Evolutionary conservation across 2,888 invertebrate genomes (phyloP), one percentile per base, ranked within the genome.

Genomic region (Sussaba pulchella): DNA sequence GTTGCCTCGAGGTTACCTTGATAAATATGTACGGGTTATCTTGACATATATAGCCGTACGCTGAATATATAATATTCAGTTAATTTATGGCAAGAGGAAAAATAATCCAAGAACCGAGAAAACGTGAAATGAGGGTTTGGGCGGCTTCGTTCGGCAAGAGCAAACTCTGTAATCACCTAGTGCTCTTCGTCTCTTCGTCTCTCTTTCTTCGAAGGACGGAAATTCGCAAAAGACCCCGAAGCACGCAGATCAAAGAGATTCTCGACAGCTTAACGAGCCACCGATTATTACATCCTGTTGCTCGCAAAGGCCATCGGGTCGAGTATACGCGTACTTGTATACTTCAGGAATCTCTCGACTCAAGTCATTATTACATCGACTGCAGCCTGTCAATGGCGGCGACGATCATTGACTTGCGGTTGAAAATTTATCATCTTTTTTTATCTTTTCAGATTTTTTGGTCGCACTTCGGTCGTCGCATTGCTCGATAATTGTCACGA

Each of bases 271-370:
- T 74, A 59, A 74, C 74, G 54, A 74, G 47, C 74, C 39, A 67
- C 66, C 59, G 74, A 74, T 67, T 67, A 74, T 74, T 74, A 66
- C 50, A 47, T 67, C 50, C 47, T 41, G n/a, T 74, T 70, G 10
- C 21, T 31, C 54, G 47, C 45, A 21, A 66, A 57, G 39, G 36
- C 45, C 57, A 66, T 47, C 41, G 59, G n/a, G 31, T 63, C 54
- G 19, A 59, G 9, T 72, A 19, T 26, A 73, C 4, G 26, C 9
- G 43, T 36, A 47, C 12, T 61, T 14, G 17, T 26, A 6, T 39
- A 57, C 39, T 54, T 69, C 26, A 41, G 24, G 43, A 54, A 54
- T 41, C 54, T 54, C 54, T 4, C 41, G 14, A n/a, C 24, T 41
- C 4, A 31, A 14, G n/a, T 26, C n/a, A 54, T 50, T 41, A 69